Conservation (phyloP, 2,888 invertebrate genomes). For the Mesoligia furuncula region DNA sequence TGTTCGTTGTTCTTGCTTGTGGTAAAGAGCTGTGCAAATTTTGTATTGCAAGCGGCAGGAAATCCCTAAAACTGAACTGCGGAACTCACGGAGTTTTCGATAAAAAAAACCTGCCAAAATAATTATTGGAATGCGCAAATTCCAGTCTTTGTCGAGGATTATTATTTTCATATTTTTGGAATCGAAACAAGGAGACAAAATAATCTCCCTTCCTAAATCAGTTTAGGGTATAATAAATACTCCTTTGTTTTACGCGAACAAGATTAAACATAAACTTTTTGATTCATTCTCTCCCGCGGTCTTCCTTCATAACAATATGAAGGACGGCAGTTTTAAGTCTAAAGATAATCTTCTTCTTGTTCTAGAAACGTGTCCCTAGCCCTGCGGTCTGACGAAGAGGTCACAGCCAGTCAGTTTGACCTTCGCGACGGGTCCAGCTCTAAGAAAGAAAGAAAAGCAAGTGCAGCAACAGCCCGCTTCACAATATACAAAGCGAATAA, state of each 20-base stretch:
- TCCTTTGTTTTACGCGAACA: not conserved
- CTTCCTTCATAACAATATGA: not conserved
- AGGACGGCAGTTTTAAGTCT: not conserved
- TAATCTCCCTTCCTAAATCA: not conserved
- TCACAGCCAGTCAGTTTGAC: constrained; percentile 81
- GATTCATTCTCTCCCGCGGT: not conserved
- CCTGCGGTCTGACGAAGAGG: constrained; percentile 84
- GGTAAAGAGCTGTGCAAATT: not conserved
- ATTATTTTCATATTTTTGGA: not conserved
- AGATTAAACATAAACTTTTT: not conserved
- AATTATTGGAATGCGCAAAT: not conserved
- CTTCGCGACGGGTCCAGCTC: constrained; percentile 84
- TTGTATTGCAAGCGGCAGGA: not conserved
- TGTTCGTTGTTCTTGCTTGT: constrained; percentile 1
- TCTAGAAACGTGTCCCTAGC: constrained; percentile 91
- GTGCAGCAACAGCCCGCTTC: constrained; percentile 93
- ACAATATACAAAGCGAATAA: constrained; percentile 98
- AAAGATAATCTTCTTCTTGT: constrained; percentile 48
- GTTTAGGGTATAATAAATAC: not conserved
- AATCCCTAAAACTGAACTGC: not conserved
- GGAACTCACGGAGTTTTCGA: not conserved
- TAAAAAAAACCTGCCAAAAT: not conserved
- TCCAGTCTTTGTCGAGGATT: not conserved
- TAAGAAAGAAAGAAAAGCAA: constrained; percentile 94
- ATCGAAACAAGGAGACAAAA: not conserved